These are phyloP conservation scores for Teleopsis dalmanni DNA, from an alignment of 1,140 invertebrate genomes.

Conservation along the genomic window DNA sequence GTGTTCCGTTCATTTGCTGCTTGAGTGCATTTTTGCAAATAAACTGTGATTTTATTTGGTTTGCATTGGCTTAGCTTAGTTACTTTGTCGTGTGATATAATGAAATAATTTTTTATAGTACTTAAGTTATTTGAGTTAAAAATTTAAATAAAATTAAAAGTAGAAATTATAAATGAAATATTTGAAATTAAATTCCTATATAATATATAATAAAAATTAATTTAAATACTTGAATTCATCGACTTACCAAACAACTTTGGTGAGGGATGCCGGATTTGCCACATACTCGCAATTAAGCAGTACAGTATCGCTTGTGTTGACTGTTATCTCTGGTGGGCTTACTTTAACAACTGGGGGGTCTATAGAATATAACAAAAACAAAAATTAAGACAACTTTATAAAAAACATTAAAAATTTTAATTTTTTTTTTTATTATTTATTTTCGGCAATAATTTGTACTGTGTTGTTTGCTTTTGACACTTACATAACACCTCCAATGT, in stretches of 20 bases:
- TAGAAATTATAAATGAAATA: too few relatives aligned
- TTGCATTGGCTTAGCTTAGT: neutral
- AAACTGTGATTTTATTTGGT: neutral
- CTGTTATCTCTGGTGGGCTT: conserved; percentile 62
- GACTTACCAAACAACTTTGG: conserved; percentile 69
- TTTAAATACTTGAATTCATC: neutral
- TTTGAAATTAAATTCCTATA: too few relatives aligned
- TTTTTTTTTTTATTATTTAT: neutral
- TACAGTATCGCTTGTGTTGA: conserved; percentile 68
- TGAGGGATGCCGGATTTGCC: conserved; percentile 70
- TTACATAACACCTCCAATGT: conserved; percentile 78
- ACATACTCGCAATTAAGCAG: conserved; percentile 70
- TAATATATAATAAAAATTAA: neutral
- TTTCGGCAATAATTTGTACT: neutral
- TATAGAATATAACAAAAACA: conserved; percentile 43
- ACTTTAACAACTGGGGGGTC: conserved; percentile 75
- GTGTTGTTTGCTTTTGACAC: conserved; percentile 40
- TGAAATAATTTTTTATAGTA: neutral
- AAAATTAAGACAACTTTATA: conserved; percentile 5
- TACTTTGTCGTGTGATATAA: too few relatives aligned
- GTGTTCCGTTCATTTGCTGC: neutral
- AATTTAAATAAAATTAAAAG: neutral
- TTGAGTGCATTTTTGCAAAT: neutral
- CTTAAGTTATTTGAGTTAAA: neutral
- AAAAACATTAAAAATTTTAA: conserved; percentile 10